Conservation (phyloP, 2,113 vertebrate species). For the Thryonomys swinderianus region DNA sequence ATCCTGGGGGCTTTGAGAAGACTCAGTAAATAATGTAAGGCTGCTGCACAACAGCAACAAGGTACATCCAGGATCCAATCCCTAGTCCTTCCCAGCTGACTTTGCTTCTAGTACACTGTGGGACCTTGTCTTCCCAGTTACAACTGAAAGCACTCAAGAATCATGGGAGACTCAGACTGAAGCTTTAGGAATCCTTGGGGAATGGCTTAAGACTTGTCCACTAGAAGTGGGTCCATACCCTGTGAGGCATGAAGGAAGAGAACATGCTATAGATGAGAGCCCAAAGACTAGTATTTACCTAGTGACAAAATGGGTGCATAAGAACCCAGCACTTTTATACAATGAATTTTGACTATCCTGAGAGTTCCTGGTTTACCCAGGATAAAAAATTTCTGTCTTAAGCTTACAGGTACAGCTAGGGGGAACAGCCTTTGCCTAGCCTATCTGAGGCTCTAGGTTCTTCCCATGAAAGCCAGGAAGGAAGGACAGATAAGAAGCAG, state of each 20-base stretch:
- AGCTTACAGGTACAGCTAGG: neutral
- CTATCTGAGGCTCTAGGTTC: neutral
- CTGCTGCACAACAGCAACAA: neutral
- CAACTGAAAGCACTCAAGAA: neutral
- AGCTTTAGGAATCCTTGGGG: neutral
- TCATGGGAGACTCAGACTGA: neutral
- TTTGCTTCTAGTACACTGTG: neutral
- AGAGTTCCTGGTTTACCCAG: neutral
- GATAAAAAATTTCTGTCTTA: neutral
- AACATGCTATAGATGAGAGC: neutral
- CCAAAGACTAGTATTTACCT: neutral
- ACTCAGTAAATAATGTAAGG: neutral
- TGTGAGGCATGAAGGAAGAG: fast-evolving
- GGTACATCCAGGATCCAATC: neutral
- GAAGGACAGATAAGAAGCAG: neutral
- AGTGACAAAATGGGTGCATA: neutral
- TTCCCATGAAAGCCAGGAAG: neutral
- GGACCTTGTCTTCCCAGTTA: neutral
- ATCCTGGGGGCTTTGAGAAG: neutral
- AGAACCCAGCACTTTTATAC: neutral
- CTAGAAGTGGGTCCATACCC: neutral
- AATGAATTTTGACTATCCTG: neutral
- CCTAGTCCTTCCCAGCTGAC: neutral
- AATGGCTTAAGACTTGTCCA: neutral
- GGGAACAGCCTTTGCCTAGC: neutral